Conservation (phyloP, 1,140 invertebrate genomes). For the Brachystomella parvula region DNA sequence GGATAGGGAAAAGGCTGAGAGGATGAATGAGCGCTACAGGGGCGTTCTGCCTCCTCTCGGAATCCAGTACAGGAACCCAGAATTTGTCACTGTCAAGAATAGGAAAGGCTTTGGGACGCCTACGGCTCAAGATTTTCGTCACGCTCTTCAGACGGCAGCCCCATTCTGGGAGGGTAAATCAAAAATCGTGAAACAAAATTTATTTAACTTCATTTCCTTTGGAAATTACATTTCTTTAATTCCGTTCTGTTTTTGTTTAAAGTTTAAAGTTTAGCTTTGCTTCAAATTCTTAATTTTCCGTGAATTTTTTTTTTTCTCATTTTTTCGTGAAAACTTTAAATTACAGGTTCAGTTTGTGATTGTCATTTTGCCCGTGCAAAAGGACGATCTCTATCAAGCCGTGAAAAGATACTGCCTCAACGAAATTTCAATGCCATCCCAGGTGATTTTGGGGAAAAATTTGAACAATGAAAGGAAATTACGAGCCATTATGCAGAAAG, state of each 20-base stretch:
- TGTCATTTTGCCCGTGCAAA: conserved; percentile 64
- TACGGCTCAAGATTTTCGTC: background rate
- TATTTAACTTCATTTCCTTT: no score
- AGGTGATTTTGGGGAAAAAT: conserved; percentile 58
- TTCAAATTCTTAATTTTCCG: background rate
- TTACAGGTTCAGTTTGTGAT: conserved; percentile 59
- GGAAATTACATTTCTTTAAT: conserved; percentile 44
- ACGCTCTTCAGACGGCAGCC: background rate
- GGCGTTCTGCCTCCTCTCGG: background rate
- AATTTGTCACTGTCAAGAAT: background rate
- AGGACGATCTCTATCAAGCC: conserved; percentile 79
- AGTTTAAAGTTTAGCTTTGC: background rate
- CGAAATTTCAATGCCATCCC: conserved; percentile 67
- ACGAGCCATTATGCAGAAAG: conserved; percentile 74
- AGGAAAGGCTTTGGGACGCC: background rate
- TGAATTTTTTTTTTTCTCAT: background rate
- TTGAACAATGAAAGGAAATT: conserved; percentile 61
- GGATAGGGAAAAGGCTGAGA: conserved; percentile 3
- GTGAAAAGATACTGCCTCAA: conserved; percentile 81
- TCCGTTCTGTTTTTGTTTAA: background rate
- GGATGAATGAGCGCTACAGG: background rate
- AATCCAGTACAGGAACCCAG: background rate
- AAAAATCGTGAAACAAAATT: no score
- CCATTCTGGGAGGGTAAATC: no score
- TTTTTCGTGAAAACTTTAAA: no score